These are phyloP conservation scores for Girardinus metallicus DNA, from an alignment of 2,797 vertebrate genomes.

Conservation along the genomic window DNA sequence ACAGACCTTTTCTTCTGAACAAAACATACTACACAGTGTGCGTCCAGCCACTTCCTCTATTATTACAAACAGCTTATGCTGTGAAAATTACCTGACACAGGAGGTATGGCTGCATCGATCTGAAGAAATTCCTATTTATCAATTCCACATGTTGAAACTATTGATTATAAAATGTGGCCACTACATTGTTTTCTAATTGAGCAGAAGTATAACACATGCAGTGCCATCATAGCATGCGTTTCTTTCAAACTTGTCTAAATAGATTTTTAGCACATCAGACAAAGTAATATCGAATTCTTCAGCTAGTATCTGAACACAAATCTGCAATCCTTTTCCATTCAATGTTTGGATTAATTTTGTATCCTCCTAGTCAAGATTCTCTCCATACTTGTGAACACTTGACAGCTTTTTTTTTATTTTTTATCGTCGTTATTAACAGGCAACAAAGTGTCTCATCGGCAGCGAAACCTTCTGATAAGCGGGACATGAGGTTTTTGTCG, in stretches of 20 bases:
- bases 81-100: slow-evolving; percentile 65
- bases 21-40: slow-evolving; percentile 68
- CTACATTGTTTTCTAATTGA: slow-evolving; percentile 39
- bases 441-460: slow-evolving; percentile 51
- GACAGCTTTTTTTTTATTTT: not conserved
- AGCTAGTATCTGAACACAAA: slow-evolving; percentile 5
- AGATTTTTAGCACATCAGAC: not conserved
- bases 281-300: slow-evolving; percentile 1
- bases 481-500: slow-evolving; percentile 66
- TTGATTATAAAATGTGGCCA: slow-evolving; percentile 62
- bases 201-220: slow-evolving; percentile 16
- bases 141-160: slow-evolving; percentile 70
- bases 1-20: slow-evolving; percentile 56
- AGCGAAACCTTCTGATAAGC: slow-evolving; percentile 67
- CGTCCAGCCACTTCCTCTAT: slow-evolving; percentile 61
- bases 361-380: slow-evolving; percentile 11
- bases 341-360: not conserved
- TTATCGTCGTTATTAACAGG: not conserved
- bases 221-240: slow-evolving; percentile 10
- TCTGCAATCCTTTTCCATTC: not conserved
- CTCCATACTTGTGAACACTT: not conserved
- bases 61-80: slow-evolving; percentile 62
- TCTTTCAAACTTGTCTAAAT: slow-evolving; percentile 1
- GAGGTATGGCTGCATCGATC: slow-evolving; percentile 73
- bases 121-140: slow-evolving; percentile 72